These are phyloP conservation scores for Trachurus trachurus DNA, from an alignment of 2,797 vertebrate species.

Conservation along the genomic window DNA sequence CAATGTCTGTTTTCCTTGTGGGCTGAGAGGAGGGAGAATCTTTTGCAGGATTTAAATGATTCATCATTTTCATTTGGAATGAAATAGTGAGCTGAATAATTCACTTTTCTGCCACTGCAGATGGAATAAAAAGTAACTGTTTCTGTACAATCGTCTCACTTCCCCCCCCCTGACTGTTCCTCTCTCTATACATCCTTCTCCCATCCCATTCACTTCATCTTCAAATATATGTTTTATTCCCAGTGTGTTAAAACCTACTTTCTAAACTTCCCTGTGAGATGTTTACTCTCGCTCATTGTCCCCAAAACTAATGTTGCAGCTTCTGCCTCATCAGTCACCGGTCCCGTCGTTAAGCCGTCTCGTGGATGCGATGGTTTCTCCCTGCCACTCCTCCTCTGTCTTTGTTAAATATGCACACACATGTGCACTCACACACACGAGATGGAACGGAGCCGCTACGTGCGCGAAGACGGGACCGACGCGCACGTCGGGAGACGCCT, in stretches of 20 bases:
- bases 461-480: constrained; percentile 18
- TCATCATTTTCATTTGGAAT: constrained; percentile 84
- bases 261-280: constrained; percentile 42
- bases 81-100: constrained; percentile 82
- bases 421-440: background rate
- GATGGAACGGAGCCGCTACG: background rate
- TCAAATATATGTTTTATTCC: constrained; percentile 49
- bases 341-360: constrained; percentile 46
- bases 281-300: constrained; percentile 60
- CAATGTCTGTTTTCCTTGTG: constrained; percentile 75
- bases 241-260: constrained; percentile 38
- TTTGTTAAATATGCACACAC: constrained; percentile 20
- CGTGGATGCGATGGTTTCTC: constrained; percentile 18
- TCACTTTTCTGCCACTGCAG: constrained; percentile 77
- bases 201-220: constrained; percentile 30
- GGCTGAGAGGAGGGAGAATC: constrained; percentile 70
- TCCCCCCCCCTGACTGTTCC: constrained; percentile 16
- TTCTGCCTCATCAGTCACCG: constrained; percentile 45
- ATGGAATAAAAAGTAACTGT: constrained; percentile 79
- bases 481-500: constrained; percentile 21
- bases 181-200: constrained; percentile 52
- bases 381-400: background rate
- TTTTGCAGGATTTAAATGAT: constrained; percentile 82
- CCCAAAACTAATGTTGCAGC: constrained; percentile 55
- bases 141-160: constrained; percentile 80